phyloP scores from a whole-genome alignment of 2,797 vertebrate species.

The Tapera naevia region DNA sequence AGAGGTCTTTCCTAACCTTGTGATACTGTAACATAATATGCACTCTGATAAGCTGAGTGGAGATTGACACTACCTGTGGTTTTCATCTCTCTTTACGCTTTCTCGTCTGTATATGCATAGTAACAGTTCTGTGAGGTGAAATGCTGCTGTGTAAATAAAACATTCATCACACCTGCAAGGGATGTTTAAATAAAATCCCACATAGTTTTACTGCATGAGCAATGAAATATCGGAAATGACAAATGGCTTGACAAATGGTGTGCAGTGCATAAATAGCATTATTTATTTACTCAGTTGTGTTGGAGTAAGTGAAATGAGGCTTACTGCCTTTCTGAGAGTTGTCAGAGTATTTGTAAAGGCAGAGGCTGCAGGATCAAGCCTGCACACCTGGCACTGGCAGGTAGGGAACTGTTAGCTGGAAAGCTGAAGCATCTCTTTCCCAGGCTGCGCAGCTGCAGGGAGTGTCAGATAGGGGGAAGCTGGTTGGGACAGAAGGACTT shows the following conservation, averaged over 20 bases:
- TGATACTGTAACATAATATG: too few species aligned
- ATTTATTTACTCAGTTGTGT: slow-evolving; percentile 19
- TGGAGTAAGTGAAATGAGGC: background rate
- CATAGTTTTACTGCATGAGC: slow-evolving; percentile 5
- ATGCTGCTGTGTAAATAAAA: slow-evolving; percentile 22
- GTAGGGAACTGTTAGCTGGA: background rate
- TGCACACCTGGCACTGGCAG: background rate
- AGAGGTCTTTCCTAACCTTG: too few species aligned
- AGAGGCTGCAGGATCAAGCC: background rate
- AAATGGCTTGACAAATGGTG: slow-evolving; percentile 44
- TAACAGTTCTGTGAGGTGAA: background rate
- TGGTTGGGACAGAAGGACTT: background rate
- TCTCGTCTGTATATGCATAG: background rate
- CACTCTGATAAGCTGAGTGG: background rate
- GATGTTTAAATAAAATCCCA: slow-evolving; percentile 6
- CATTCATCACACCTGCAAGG: slow-evolving; percentile 51
- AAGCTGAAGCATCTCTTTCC: accelerated
- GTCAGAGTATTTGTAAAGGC: background rate
- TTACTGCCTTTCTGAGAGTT: background rate
- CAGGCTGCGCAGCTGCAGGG: accelerated
- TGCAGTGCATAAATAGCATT: slow-evolving; percentile 17
- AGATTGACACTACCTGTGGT: background rate
- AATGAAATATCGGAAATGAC: slow-evolving; percentile 25
- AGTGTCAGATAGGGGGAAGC: background rate
- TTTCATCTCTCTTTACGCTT: background rate